Percentiles rank a stretch among this genome's conserved stretches.
Evolutionary conservation across 2,113 vertebrate species (phyloP).

Genomic region (Patagioenas fasciata): DNA sequence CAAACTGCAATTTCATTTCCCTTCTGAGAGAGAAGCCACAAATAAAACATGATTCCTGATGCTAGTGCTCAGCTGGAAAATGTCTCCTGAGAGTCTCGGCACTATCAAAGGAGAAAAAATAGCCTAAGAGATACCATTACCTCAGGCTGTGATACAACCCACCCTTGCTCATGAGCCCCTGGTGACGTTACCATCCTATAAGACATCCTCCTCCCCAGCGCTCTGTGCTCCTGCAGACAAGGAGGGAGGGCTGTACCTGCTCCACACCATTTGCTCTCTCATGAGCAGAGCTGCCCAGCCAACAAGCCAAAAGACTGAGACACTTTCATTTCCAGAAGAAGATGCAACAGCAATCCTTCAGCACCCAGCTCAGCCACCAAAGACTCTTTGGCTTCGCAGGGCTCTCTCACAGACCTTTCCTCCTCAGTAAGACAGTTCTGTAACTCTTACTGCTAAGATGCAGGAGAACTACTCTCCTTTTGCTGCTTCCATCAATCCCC

Average conservation of each 20-base stretch:
- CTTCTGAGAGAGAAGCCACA: not conserved
- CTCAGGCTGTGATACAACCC: not conserved
- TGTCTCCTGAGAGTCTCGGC: not conserved
- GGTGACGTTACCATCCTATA: not conserved
- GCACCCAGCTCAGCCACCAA: not conserved
- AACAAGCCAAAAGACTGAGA: not conserved
- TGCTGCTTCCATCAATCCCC: not conserved
- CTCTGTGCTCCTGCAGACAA: not conserved
- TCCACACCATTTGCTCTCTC: not conserved
- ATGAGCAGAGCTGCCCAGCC: not conserved
- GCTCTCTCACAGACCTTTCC: not conserved
- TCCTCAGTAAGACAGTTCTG: not conserved
- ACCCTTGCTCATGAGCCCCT: not conserved
- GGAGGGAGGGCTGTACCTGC: not conserved
- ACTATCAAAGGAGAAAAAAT: not conserved
- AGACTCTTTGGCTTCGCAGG: not conserved
- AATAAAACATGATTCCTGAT: not conserved
- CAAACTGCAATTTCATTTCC: not conserved
- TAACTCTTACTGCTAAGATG: not conserved
- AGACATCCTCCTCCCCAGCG: fast-evolving
- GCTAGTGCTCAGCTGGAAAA: not conserved
- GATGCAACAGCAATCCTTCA: not conserved
- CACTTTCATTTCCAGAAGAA: not conserved
- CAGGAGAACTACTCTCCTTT: not conserved
- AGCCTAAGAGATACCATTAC: not conserved